Evolutionary conservation across 2,797 vertebrate species (phyloP), one percentile per base, ranked within the genome.

Genomic region (Pteropus rufus): DNA sequence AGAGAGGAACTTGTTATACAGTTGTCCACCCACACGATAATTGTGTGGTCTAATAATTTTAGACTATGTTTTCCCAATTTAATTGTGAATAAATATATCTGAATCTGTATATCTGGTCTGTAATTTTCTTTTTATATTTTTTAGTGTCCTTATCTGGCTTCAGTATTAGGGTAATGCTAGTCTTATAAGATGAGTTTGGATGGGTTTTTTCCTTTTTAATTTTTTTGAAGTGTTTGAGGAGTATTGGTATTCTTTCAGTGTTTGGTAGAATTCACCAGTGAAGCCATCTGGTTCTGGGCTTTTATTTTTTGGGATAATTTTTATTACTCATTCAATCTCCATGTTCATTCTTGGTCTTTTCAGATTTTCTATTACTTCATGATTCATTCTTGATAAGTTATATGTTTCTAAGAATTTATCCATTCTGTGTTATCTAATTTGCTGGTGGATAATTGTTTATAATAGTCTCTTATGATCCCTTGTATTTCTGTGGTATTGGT

Each of bases 21-120:
- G 7, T 80, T 76, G 21, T 72, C 24, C 18, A 86, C 70, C 64
- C 60, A 84, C 46, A 69, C 5, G 79, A 60, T 88, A 92, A 80
- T 88, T 86, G 41, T 84, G 79, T 96, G 64, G 34, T 91, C 58
- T 91, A 97, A 92, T 91, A 89, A 95, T 81, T 92, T 15, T 89
- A 93, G 52, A 54, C 31, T 39, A 52, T 60, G 46, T 56, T 94
- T 96, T 82, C 26, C 31, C 31, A 85, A 52, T 80, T 84, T 93
- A 87, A 76, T 93, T n/a, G 19, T 83, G 3, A 91, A 36, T 34
- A 15, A 52, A 81, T 52, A 39, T 84, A 52, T 94, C 49, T 85
- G 36, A 91, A 56, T 94, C 16, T 69, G 24, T 85, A 46, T 69
- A 58, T 77, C 18, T 76, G 24, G 49, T n/a, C 46, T 75, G 14